phyloP scores from a whole-genome alignment of 2,888 invertebrate genomes.

The Lasioglossum lativentre region DNA sequence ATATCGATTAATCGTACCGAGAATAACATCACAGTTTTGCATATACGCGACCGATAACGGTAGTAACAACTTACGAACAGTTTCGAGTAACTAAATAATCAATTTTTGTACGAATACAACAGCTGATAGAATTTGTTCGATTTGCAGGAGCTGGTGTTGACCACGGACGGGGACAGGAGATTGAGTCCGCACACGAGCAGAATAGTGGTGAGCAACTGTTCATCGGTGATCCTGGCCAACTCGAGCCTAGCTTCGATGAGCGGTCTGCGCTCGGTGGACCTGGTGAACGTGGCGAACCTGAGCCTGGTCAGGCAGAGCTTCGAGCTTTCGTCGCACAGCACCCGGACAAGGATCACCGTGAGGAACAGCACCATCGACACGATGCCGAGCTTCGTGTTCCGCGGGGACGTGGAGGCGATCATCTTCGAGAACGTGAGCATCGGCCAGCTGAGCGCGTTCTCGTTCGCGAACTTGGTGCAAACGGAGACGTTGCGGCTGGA shows the following conservation, averaged over 20 bases:
- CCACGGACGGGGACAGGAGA: slow-evolving; percentile 86
- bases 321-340: slow-evolving; percentile 75
- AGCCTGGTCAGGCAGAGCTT: slow-evolving; percentile 85
- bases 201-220: slow-evolving; percentile 89
- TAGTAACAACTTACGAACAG: not conserved
- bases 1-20: not conserved
- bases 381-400: slow-evolving; percentile 87
- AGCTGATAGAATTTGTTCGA: not conserved
- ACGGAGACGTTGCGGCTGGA: slow-evolving; percentile 88
- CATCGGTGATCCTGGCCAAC: slow-evolving; percentile 77
- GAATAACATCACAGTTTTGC: not conserved
- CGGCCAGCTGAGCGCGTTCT: slow-evolving; percentile 88
- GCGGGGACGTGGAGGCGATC: slow-evolving; percentile 90
- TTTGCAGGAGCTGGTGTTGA: slow-evolving; percentile 87
- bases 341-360: slow-evolving; percentile 82
- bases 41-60: not conserved
- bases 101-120: not conserved
- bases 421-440: slow-evolving; percentile 88
- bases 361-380: slow-evolving; percentile 84
- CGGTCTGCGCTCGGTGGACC: slow-evolving; percentile 88
- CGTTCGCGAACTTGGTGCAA: slow-evolving; percentile 90
- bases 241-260: slow-evolving; percentile 87
- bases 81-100: not conserved
- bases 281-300: slow-evolving; percentile 88
- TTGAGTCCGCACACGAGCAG: slow-evolving; percentile 86